Percentiles rank a stretch among this genome's conserved stretches.
Evolutionary conservation across 2,797 vertebrate genomes (phyloP).

Genomic region (Microhierax caerulescens): DNA sequence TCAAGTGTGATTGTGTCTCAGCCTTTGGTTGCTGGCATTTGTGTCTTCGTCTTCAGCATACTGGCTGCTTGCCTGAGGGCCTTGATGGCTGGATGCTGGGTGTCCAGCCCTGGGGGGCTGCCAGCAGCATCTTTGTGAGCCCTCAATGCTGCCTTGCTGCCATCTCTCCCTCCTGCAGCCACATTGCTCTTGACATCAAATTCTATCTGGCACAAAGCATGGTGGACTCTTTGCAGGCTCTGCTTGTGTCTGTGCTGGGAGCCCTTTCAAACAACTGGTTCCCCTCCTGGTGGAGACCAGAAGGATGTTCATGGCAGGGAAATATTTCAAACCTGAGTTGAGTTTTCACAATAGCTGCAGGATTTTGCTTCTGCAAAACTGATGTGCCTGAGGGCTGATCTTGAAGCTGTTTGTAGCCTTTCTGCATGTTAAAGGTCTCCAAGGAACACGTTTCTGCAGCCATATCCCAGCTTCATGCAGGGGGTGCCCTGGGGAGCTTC

Average conservation of each 20-base stretch:
- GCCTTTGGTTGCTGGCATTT: background rate
- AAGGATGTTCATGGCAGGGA: background rate
- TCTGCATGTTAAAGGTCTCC: accelerated
- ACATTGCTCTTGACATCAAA: background rate
- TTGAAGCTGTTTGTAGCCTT: background rate
- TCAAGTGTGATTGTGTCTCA: background rate
- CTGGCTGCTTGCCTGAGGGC: background rate
- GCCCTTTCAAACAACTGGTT: background rate
- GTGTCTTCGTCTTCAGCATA: background rate
- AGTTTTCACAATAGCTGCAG: background rate
- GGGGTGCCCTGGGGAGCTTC: background rate
- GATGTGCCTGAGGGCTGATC: background rate
- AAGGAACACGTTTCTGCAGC: background rate
- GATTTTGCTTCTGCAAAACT: background rate
- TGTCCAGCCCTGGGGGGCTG: background rate
- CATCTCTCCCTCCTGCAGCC: background rate
- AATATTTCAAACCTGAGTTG: background rate
- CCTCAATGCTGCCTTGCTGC: background rate
- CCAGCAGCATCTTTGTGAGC: background rate
- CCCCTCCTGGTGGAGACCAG: slow-evolving; percentile 6
- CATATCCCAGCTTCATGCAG: background rate
- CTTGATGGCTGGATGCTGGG: background rate
- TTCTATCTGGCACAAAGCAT: background rate
- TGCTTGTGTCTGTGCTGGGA: background rate
- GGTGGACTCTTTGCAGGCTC: background rate